These are phyloP conservation scores for Aplysina aerophoba DNA, from an alignment of 37 sponge, comb jelly and placozoan genomes.

Conservation along the genomic window DNA sequence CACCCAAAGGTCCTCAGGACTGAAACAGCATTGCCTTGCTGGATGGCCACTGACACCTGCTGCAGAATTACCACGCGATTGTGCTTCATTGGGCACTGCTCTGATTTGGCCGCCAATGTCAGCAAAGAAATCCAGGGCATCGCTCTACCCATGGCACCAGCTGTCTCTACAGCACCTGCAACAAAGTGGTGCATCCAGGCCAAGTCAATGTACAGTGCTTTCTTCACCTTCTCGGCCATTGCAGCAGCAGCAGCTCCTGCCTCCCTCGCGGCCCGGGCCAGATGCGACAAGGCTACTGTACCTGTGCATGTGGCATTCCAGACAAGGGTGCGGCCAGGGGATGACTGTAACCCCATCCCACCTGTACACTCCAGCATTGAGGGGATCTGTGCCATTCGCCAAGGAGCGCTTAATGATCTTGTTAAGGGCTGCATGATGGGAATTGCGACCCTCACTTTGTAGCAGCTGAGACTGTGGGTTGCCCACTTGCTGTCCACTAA, in stretches of 20 bases:
- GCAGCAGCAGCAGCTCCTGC: not conserved
- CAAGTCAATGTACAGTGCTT: not conserved
- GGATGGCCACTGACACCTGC: too few species aligned
- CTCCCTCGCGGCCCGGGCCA: not conserved
- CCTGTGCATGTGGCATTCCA: conserved; percentile 32
- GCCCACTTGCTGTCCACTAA: conserved; percentile 15
- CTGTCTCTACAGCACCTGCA: conserved; percentile 11
- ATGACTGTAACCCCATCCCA: conserved; percentile 45
- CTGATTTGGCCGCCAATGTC: too few species aligned
- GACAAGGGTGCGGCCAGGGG: conserved; percentile 18
- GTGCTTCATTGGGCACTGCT: too few species aligned
- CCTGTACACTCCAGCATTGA: conserved; percentile 31
- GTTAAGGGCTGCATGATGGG: conserved; percentile 38
- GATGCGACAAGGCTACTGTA: not conserved
- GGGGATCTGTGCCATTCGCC: conserved; percentile 23
- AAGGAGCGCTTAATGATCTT: conserved; percentile 37
- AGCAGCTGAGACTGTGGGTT: conserved; percentile 24
- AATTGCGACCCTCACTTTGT: not conserved
- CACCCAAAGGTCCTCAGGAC: too few species aligned
- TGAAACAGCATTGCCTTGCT: too few species aligned
- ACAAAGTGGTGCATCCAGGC: not conserved
- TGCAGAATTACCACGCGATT: too few species aligned
- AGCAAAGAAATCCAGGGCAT: too few species aligned
- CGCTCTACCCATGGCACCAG: not conserved
- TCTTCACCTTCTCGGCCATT: not conserved